Percentiles rank a stretch among this genome's conserved stretches.
Evolutionary conservation across 2,797 vertebrate genomes (phyloP).

Genomic region (Sebastes steindachneri): DNA sequence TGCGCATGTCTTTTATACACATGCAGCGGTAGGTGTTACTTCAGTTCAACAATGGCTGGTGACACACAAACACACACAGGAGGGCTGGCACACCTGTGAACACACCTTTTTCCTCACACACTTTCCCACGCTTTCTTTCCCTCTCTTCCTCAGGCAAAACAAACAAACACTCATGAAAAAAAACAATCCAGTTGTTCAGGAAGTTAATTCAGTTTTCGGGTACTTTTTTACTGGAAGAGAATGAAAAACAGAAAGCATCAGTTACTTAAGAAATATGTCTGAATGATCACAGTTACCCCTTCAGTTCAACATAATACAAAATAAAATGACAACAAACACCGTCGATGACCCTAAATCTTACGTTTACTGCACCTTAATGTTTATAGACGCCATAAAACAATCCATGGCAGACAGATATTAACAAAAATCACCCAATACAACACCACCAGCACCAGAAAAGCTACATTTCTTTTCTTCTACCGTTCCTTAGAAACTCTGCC

Average conservation of each 20-base stretch:
- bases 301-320: background rate
- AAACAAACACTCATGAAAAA: background rate
- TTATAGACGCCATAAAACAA: background rate
- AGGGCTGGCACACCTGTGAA: slow-evolving; percentile 56
- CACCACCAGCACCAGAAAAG: background rate
- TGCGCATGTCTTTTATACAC: slow-evolving; percentile 54
- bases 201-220: background rate
- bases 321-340: background rate
- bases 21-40: slow-evolving; percentile 42
- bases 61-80: slow-evolving; percentile 21
- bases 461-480: background rate
- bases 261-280: background rate
- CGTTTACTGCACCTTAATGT: background rate
- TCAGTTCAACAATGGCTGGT: slow-evolving; percentile 27
- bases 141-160: background rate
- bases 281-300: background rate
- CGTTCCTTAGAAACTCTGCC: background rate
- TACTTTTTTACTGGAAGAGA: background rate
- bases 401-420: background rate
- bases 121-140: slow-evolving; percentile 40
- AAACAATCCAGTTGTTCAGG: background rate
- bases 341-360: background rate
- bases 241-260: background rate
- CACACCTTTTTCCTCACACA: slow-evolving; percentile 42
- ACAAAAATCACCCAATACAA: background rate